Evolutionary conservation across 2,797 vertebrate species (phyloP).

Genomic region (Poliocrania exsul): DNA sequence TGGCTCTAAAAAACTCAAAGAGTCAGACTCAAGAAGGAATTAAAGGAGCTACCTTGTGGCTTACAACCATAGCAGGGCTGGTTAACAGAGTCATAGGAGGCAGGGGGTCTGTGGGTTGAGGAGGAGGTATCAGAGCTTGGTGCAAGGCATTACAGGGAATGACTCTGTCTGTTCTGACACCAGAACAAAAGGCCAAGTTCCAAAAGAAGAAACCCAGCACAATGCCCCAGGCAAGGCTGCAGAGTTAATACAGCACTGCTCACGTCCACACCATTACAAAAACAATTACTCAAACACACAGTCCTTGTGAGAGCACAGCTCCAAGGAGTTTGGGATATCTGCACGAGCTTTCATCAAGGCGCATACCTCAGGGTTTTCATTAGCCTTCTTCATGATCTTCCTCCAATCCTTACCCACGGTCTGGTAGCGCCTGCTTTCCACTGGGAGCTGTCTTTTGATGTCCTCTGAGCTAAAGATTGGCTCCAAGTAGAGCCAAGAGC

Average conservation of each 20-base stretch:
- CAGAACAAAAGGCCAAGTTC: background rate
- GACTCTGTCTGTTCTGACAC: background rate
- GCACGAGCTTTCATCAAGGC: background rate
- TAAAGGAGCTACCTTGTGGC: background rate
- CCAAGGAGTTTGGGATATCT: background rate
- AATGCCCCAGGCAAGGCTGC: background rate
- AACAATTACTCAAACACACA: background rate
- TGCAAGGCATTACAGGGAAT: background rate
- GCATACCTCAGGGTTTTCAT: constrained; percentile 82
- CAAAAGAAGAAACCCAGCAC: background rate
- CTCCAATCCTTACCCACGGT: constrained; percentile 87
- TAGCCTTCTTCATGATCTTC: constrained; percentile 84
- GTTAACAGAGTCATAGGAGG: background rate
- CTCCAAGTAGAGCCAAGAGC: constrained; percentile 91
- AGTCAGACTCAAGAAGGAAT: background rate
- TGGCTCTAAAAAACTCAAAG: background rate
- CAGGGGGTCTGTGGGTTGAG: background rate
- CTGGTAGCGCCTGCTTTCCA: constrained; percentile 86
- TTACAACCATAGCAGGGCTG: background rate
- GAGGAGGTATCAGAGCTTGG: background rate
- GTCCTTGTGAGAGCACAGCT: background rate
- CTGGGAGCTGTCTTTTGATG: constrained; percentile 88
- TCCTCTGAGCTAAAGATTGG: constrained; percentile 94
- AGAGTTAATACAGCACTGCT: background rate
- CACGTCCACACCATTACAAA: background rate